Conservation (phyloP, 2,888 invertebrate genomes). For the Euphydryas editha region DNA sequence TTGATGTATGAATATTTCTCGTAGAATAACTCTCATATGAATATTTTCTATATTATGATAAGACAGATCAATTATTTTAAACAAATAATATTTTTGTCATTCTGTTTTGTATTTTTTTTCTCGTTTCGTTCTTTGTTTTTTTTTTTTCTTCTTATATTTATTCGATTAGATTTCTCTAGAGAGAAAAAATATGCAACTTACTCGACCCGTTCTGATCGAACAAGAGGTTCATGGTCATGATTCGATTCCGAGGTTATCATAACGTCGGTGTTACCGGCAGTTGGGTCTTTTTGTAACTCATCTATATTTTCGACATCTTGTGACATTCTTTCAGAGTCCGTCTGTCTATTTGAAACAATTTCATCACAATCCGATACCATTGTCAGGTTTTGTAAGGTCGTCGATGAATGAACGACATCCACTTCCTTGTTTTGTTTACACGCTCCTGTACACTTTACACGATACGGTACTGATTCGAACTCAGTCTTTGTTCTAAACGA, state of each 20-base stretch:
- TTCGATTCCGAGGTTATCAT: neutral
- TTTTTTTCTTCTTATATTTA: too few relatives aligned
- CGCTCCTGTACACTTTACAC: conserved; percentile 14
- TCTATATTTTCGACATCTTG: conserved; percentile 26
- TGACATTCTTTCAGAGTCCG: conserved; percentile 25
- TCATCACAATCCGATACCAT: conserved; percentile 27
- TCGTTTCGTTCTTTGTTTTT: too few relatives aligned
- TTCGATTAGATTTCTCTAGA: neutral
- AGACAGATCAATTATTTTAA: too few relatives aligned
- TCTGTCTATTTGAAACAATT: conserved; percentile 24
- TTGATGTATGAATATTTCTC: neutral
- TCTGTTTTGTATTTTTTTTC: too few relatives aligned
- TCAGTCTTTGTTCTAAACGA: conserved; percentile 47
- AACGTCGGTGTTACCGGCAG: conserved; percentile 7
- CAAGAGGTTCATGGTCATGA: conserved; percentile 10
- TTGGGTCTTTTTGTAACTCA: conserved; percentile 13
- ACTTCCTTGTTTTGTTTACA: conserved; percentile 38
- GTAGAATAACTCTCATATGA: too few relatives aligned
- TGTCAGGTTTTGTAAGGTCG: conserved; percentile 31
- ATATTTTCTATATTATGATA: too few relatives aligned
- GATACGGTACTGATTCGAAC: conserved; percentile 17
- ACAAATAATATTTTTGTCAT: too few relatives aligned
- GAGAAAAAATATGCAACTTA: neutral
- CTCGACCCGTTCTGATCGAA: conserved; percentile 7
- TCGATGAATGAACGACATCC: conserved; percentile 21